Conservation (phyloP, 2,113 vertebrate species). For the Rhinichthys klamathensis region DNA sequence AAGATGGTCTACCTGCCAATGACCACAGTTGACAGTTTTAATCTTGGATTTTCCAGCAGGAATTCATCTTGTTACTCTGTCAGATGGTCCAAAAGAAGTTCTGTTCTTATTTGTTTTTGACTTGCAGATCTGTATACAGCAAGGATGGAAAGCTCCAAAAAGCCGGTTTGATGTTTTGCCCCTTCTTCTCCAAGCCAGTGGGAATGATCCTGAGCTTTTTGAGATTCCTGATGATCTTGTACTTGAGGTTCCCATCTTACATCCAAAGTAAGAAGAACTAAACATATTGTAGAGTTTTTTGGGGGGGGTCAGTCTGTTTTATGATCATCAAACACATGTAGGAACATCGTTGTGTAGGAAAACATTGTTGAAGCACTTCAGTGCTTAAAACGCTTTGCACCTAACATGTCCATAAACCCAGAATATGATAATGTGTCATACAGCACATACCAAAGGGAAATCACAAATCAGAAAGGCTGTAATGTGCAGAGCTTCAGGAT, state of each 20-base stretch:
- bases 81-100: too few species aligned
- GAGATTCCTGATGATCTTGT: conserved; percentile 93
- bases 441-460: not conserved
- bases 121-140: conserved; percentile 91
- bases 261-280: conserved; percentile 88
- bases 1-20: too few species aligned
- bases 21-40: too few species aligned
- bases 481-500: conserved; percentile 23
- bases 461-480: conserved; percentile 8
- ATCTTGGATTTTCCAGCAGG: too few species aligned
- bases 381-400: too few species aligned
- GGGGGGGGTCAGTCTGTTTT: not conserved
- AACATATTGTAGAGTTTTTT: not conserved
- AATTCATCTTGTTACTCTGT: too few species aligned
- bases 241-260: conserved; percentile 91
- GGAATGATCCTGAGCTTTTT: conserved; percentile 94
- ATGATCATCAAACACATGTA: not conserved
- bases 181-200: conserved; percentile 92
- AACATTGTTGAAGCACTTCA: not conserved
- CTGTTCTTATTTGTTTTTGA: not conserved
- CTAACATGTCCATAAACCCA: not conserved
- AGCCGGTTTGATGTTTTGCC: conserved; percentile 93
- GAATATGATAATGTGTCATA: not conserved
- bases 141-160: conserved; percentile 91
- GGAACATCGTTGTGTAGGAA: not conserved